Conservation (phyloP, 2,113 vertebrate species). For the Oenanthe oenanthe region DNA sequence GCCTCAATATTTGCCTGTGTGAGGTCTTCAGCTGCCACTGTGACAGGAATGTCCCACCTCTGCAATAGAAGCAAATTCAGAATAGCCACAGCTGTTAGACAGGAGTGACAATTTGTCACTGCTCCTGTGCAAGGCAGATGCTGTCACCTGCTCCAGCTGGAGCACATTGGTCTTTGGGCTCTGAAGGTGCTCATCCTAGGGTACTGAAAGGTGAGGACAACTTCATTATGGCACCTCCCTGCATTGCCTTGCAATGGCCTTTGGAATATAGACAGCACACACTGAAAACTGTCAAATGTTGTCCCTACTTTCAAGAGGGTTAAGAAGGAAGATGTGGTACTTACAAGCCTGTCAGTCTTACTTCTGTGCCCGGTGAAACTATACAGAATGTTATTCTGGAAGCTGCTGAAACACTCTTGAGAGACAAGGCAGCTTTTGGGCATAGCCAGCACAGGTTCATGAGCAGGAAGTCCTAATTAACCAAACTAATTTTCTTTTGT, state of each 20-base stretch:
- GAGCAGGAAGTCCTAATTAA: neutral
- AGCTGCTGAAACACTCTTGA: neutral
- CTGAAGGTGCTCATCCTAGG: neutral
- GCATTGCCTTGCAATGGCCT: neutral
- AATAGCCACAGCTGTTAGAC: neutral
- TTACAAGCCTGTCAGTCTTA: neutral
- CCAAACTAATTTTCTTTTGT: neutral
- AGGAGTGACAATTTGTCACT: neutral
- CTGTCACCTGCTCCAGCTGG: fast-evolving
- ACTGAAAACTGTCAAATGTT: neutral
- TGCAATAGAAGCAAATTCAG: fast-evolving
- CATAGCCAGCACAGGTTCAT: fast-evolving
- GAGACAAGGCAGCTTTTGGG: neutral
- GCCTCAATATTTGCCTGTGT: neutral
- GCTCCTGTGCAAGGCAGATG: neutral
- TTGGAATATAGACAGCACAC: neutral
- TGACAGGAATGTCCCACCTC: fast-evolving
- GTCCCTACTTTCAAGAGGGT: neutral
- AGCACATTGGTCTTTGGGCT: fast-evolving
- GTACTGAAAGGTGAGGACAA: neutral
- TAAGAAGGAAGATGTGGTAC: neutral
- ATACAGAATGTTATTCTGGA: neutral
- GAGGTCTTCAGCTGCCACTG: neutral
- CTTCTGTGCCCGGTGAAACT: neutral
- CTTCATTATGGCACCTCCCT: neutral